Evolutionary conservation across 2,113 vertebrate genomes (phyloP), one percentile per base, ranked within the genome.

Genomic region (Toxotes jaculatrix): DNA sequence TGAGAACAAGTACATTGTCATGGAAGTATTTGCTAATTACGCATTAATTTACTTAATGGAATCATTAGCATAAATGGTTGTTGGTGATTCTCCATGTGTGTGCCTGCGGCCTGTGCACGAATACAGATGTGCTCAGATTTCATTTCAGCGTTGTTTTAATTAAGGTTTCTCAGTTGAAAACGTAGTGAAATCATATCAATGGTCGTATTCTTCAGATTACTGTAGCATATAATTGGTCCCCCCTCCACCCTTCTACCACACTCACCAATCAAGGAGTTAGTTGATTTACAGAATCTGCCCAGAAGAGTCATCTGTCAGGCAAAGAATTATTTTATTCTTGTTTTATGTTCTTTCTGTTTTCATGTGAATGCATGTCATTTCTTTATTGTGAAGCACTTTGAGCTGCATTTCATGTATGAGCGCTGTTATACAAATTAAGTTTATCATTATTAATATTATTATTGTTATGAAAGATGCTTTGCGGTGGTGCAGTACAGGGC

Each of bases 31-130:
- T 75, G 43, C 71, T 84, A 76, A 91, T 89, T 69, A 78, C 38
- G 42, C 68, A 85, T 78, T 68, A 34, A 89, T 87, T 86, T 61
- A 77, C 60, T 64, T 64, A 78, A 91, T 75, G 57, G 51, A 19
- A 0, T 38, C 72, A 84, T 91, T 85, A 77, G 70, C 69, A 42
- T 47, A 63, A 34, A 34, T 38, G 53, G 27, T 34, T 64, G 32
- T 32, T 59, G 51, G 43, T 21, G 68, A 40, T 32, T 60, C 10
- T 57, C 4, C 5, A 1, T 5, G 19, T 34, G 56, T 38, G 12
- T 31, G 68, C 40, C 31, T 34, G 65, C 68, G 71, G 66, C 38
- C 55, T 1, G 10, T 14, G 16, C 5, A 31, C 3, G 27, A 65
- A 67, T 56, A 36, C 38, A 36, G 38, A 70, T 59, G 57, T 65